Evolutionary conservation across 2,797 vertebrate genomes (phyloP).

Genomic region (Urosaurus nigricauda): DNA sequence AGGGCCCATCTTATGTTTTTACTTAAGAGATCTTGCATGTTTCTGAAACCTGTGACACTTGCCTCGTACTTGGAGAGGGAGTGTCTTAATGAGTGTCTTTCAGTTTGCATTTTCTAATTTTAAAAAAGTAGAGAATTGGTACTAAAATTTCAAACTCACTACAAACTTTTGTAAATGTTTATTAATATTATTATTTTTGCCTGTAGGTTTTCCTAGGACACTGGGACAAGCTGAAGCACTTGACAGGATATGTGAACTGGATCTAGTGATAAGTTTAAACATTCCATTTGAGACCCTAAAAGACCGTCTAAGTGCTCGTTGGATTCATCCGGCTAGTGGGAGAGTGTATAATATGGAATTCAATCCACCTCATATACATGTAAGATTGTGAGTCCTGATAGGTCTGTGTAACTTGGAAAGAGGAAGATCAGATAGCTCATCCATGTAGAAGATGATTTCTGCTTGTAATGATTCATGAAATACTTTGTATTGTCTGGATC

Average conservation of each 20-base stretch:
- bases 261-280: slow-evolving; percentile 93
- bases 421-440: background rate
- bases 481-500: background rate
- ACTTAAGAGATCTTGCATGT: background rate
- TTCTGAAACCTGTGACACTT: background rate
- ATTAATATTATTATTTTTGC: background rate
- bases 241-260: slow-evolving; percentile 86
- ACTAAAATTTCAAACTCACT: background rate
- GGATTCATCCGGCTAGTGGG: slow-evolving; percentile 90
- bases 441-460: background rate
- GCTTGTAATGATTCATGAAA: background rate
- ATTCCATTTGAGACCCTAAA: slow-evolving; percentile 93
- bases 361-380: slow-evolving; percentile 89
- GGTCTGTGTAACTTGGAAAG: background rate
- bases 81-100: background rate
- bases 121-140: background rate
- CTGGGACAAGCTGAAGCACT: slow-evolving; percentile 88
- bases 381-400: slow-evolving; percentile 66
- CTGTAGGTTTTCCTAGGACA: slow-evolving; percentile 91
- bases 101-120: background rate
- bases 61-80: background rate
- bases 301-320: slow-evolving; percentile 91
- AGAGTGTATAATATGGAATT: slow-evolving; percentile 97
- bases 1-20: background rate
- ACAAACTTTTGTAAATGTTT: background rate